A percentile compares a stretch with the other conserved stretches of the same genome.
Evolutionary conservation across 2,113 vertebrate genomes (phyloP).

Genomic region (Trematocara nigrifrons): DNA sequence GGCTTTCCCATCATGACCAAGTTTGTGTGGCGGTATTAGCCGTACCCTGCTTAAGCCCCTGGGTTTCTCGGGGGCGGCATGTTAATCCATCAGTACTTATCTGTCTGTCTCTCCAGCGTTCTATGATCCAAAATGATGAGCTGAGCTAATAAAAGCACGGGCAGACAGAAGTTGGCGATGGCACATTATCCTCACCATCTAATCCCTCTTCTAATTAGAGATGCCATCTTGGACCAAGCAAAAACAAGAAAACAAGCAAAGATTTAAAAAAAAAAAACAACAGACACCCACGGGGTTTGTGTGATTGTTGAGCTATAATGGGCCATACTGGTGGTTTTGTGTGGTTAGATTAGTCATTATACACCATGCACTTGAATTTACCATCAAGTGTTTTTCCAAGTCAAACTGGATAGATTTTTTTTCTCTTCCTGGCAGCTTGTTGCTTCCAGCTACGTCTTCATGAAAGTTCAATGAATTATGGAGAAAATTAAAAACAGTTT

Average conservation of each 20-base stretch:
- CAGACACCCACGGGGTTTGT: background rate
- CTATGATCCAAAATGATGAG: conserved; percentile 21
- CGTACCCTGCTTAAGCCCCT: background rate
- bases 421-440: background rate
- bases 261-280: background rate
- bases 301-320: background rate
- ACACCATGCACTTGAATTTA: background rate
- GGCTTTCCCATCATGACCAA: background rate
- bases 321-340: background rate
- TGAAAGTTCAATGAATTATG: background rate
- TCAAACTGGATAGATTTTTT: background rate
- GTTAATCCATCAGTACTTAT: conserved; percentile 34
- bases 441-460: background rate
- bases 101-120: background rate
- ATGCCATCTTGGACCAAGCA: conserved; percentile 3
- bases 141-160: conserved; percentile 52
- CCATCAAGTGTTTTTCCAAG: background rate
- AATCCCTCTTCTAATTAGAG: conserved; percentile 58
- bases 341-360: background rate
- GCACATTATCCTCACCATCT: conserved; percentile 49
- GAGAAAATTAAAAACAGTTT: background rate
- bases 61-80: background rate
- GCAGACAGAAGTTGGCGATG: conserved; percentile 44
- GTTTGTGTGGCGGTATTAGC: conserved; percentile 15
- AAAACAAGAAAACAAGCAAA: background rate